Evolutionary conservation across 2,113 vertebrate genomes (phyloP).

Genomic region (Callopanchax toddi): DNA sequence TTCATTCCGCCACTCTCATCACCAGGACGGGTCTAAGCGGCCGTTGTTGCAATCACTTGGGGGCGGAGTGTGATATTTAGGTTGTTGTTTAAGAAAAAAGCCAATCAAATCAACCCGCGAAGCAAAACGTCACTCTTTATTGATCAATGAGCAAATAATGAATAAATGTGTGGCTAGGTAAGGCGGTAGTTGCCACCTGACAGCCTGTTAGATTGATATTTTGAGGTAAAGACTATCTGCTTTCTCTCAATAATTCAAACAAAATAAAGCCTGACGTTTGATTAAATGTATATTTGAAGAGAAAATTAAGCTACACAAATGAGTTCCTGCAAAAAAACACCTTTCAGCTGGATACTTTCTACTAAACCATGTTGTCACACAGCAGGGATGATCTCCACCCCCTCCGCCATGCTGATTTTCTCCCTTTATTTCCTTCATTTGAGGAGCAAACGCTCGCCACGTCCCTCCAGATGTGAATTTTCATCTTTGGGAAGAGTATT

Average conservation of each 20-base stretch:
- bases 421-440: neutral
- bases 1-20: constrained; percentile 11
- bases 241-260: no score
- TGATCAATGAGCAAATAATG: neutral
- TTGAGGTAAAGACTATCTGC: no score
- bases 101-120: neutral
- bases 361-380: constrained; percentile 29
- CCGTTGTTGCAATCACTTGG: constrained; percentile 2
- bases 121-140: neutral
- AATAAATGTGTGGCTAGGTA: no score
- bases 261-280: no score
- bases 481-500: constrained; percentile 1
- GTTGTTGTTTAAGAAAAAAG: neutral
- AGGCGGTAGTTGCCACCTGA: no score
- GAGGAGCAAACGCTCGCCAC: constrained; percentile 14
- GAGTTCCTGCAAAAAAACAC: neutral
- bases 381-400: constrained; percentile 2
- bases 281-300: neutral
- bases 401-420: neutral
- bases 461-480: constrained; percentile 37
- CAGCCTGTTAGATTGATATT: no score
- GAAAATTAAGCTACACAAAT: no score
- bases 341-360: neutral
- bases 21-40: constrained; percentile 12
- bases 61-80: neutral